phyloP scores from a whole-genome alignment of 2,113 vertebrate genomes.

The Bujurquina vittata region DNA sequence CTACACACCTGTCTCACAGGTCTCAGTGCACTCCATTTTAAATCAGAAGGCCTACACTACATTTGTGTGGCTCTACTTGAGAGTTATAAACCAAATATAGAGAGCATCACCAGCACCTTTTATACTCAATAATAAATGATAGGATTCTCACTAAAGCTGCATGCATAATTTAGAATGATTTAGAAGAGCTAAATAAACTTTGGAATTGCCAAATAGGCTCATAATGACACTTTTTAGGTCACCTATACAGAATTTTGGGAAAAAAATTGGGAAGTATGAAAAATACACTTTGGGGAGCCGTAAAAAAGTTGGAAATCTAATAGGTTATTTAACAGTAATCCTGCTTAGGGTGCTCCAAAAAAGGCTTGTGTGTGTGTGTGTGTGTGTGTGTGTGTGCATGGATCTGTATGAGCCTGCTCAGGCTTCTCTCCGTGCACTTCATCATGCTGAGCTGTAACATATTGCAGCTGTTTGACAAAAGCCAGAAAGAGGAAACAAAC shows the following conservation, averaged over 20 bases:
- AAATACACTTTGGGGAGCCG: slow-evolving; percentile 3
- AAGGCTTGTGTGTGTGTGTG: neutral
- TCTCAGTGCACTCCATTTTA: neutral
- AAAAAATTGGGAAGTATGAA: neutral
- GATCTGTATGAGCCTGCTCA: slow-evolving; percentile 3
- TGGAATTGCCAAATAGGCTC: too few relatives aligned
- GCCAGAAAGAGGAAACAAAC: slow-evolving; percentile 43
- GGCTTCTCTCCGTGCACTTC: neutral
- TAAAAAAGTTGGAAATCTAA: slow-evolving; percentile 6
- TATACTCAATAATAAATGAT: neutral
- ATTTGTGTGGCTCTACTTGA: neutral
- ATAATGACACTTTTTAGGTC: neutral
- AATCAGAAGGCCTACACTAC: neutral
- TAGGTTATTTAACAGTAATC: slow-evolving; percentile 31
- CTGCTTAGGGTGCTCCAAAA: slow-evolving; percentile 1
- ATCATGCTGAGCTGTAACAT: slow-evolving; percentile 49
- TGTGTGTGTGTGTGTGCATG: neutral
- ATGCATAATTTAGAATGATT: neutral
- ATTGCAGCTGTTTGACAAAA: slow-evolving; percentile 49
- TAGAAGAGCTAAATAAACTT: neutral
- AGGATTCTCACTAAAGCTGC: neutral
- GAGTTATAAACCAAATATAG: neutral
- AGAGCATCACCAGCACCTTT: neutral
- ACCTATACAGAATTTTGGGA: neutral
- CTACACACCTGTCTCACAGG: neutral